phyloP scores from a whole-genome alignment of 2,113 vertebrate genomes.

The Leptobrachium ailaonicum region DNA sequence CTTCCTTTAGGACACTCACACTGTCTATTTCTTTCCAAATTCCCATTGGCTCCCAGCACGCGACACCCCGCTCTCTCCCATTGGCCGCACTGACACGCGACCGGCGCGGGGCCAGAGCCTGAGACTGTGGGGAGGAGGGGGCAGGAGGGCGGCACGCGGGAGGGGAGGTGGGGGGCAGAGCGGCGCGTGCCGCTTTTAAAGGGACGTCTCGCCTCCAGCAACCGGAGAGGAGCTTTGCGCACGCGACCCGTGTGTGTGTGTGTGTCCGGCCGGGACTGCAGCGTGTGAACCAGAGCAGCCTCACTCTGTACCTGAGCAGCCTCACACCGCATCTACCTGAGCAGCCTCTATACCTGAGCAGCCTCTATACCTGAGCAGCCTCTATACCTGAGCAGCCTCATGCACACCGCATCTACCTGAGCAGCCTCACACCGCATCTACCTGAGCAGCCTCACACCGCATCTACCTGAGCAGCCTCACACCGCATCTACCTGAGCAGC shows the following conservation, averaged over 20 bases:
- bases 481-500: not conserved
- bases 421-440: not conserved
- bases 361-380: not conserved
- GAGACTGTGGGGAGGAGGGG: slow-evolving; percentile 28
- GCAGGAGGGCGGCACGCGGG: slow-evolving; percentile 68
- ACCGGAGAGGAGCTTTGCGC: slow-evolving; percentile 76
- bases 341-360: not conserved
- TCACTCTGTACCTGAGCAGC: not conserved
- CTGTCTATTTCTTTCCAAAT: not conserved
- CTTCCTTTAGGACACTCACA: not conserved
- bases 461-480: too few species aligned
- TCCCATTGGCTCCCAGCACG: slow-evolving; percentile 87
- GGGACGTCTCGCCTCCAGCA: slow-evolving; percentile 79
- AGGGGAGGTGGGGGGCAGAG: slow-evolving; percentile 57
- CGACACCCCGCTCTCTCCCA: slow-evolving; percentile 73
- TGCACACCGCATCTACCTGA: not conserved
- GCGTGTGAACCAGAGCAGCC: not conserved
- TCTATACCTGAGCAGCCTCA: not conserved
- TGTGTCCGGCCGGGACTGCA: too few species aligned
- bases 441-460: not conserved
- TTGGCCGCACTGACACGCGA: slow-evolving; percentile 85
- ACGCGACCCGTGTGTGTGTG: slow-evolving; percentile 68
- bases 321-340: too few species aligned
- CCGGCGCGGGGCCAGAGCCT: slow-evolving; percentile 73
- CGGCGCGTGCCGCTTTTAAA: slow-evolving; percentile 97